phyloP scores from a whole-genome alignment of 1,140 invertebrate species.

The Chironomus striatipennis region DNA sequence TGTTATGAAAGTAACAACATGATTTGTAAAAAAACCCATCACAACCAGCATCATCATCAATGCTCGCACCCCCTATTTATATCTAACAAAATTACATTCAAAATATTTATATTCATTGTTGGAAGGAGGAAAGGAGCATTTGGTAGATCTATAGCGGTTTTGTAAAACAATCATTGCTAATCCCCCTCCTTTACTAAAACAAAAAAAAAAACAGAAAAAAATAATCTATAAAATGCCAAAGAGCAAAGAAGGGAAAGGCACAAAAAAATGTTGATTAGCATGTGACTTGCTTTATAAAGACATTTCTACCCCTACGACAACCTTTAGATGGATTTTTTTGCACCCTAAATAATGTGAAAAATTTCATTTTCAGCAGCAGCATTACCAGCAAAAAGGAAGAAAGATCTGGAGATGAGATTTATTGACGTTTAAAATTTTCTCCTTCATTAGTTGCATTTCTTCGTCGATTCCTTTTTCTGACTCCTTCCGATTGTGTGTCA shows the following conservation, averaged over 20 bases:
- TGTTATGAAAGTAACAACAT: slow-evolving; percentile 7
- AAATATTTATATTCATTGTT: background rate
- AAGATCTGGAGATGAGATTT: slow-evolving; percentile 23
- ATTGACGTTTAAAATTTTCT: slow-evolving; percentile 27
- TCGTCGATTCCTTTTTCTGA: background rate
- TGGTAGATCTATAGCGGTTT: slow-evolving; percentile 4
- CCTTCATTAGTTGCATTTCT: slow-evolving; percentile 24
- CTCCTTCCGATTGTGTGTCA: background rate
- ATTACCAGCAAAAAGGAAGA: background rate
- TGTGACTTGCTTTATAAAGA: background rate
- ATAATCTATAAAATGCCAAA: background rate
- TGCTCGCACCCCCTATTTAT: background rate
- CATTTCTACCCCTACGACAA: background rate
- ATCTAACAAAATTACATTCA: background rate
- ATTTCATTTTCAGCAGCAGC: background rate
- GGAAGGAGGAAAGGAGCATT: background rate
- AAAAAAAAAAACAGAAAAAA: too few species aligned
- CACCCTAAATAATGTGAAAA: background rate
- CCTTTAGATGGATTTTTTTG: background rate
- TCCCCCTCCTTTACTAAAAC: background rate
- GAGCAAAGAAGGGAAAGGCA: background rate
- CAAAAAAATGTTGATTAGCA: slow-evolving; percentile 19
- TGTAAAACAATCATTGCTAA: slow-evolving; percentile 8
- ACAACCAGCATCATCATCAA: slow-evolving; percentile 4
- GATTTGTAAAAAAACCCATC: slow-evolving; percentile 7